Evolutionary conservation across 2,113 vertebrate genomes (phyloP).

Genomic region (Rhabdomys dilectus): DNA sequence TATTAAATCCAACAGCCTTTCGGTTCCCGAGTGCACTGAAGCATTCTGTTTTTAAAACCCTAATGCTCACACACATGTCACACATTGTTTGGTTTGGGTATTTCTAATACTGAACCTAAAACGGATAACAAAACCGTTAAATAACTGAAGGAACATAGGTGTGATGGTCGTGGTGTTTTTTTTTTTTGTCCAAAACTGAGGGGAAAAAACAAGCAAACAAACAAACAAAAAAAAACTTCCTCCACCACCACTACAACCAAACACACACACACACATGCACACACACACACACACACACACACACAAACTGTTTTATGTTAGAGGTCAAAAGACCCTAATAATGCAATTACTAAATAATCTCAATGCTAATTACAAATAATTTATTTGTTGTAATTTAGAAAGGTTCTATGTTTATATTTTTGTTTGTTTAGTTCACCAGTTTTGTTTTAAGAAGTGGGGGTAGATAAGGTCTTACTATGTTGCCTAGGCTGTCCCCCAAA

Average conservation of each 20-base stretch:
- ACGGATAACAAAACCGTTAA: neutral
- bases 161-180: neutral
- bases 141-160: neutral
- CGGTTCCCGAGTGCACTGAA: neutral
- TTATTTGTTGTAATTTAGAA: constrained; percentile 9
- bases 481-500: neutral
- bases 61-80: neutral
- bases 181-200: constrained; percentile 25
- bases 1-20: neutral
- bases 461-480: neutral
- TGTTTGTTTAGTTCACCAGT: neutral
- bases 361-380: neutral
- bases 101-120: constrained; percentile 28
- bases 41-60: neutral
- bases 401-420: neutral
- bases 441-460: neutral
- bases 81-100: neutral
- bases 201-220: neutral
- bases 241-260: neutral
- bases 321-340: neutral
- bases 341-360: neutral
- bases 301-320: neutral
- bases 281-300: neutral
- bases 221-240: neutral
- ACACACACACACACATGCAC: neutral